phyloP scores from a whole-genome alignment of 2,888 invertebrate genomes.

The Oscheius onirici region DNA sequence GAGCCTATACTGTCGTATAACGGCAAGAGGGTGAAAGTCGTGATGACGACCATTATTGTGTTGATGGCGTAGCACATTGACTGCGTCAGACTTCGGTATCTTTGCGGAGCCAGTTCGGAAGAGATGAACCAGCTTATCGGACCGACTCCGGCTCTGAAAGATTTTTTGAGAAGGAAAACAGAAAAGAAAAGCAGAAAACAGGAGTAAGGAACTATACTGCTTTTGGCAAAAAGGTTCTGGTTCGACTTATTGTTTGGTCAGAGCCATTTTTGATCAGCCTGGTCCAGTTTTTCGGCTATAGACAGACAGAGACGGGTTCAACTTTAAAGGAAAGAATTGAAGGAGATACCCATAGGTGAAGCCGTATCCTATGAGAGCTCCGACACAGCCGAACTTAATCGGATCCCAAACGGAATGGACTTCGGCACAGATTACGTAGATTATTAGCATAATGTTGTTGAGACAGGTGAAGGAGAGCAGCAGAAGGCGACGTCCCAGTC shows the following conservation, averaged over 20 bases:
- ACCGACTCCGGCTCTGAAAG: constrained; percentile 55
- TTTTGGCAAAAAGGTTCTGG: too few species aligned
- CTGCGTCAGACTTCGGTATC: constrained; percentile 59
- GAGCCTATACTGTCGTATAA: constrained; percentile 49
- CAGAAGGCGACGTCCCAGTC: constrained; percentile 53
- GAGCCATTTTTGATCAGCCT: too few species aligned
- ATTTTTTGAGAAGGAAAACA: not conserved
- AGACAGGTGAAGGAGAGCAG: constrained; percentile 51
- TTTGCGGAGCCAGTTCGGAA: constrained; percentile 60
- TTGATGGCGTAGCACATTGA: constrained; percentile 58
- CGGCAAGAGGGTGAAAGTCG: constrained; percentile 57
- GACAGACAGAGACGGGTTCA: too few species aligned
- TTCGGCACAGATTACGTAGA: constrained; percentile 52
- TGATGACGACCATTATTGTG: constrained; percentile 54
- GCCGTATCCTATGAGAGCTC: constrained; percentile 49
- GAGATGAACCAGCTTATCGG: constrained; percentile 64
- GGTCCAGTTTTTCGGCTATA: too few species aligned
- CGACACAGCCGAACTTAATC: constrained; percentile 55
- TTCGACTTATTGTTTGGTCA: too few species aligned
- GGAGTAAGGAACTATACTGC: too few species aligned
- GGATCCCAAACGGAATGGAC: constrained; percentile 41
- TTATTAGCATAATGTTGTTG: constrained; percentile 43
- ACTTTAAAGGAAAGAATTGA: too few species aligned
- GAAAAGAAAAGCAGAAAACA: too few species aligned
- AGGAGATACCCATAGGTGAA: constrained; percentile 56